Evolutionary conservation across 2,797 vertebrate genomes (phyloP), one percentile per base, ranked within the genome.

Genomic region (Nannoperca australis): DNA sequence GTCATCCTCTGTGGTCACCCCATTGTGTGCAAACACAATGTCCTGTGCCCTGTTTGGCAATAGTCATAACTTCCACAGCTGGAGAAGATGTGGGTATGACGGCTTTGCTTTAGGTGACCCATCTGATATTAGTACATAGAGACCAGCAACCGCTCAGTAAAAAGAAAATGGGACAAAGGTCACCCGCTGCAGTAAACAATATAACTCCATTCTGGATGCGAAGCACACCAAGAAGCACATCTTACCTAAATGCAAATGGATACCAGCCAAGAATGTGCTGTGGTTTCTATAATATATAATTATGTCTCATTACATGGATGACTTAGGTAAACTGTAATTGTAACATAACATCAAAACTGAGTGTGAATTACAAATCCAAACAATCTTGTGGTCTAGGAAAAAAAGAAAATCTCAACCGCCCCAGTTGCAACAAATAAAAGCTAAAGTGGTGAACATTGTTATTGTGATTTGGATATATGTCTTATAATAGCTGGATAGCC

Each of bases 251-350:
- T 50, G 24, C 82, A 83, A 70, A 85, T 74, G 79, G 81, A 82
- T 40, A 22, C 60, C 53, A 56, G 82, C 87, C 81, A 87, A 78
- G 79, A 89, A 89, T 80, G 60, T 69, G 72, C 66, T 81, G 82
- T 11, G 61, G 71, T 84, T 77, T 85, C 73, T 80, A 61, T 68
- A 79, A 54, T 73, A 42, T 84, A 53, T 90, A 88, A 92, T 91
- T 89, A 79, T 65, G 49, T 73, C 73, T 71, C 44, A 77, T 83
- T 86, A 88, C 70, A 82, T 36, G 60, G 76, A 82, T 76, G 86
- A 79, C 79, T 88, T 76, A 79, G 63, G 77, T 84, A 81, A 87
- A 88, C 81, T 82, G 51, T 85, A 88, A 85, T 88, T 82, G 67
- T 76, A 81, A 61, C 70, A 84, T 70, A 65, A 90, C 81, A 79